Base-by-base conservation (phyloP, 2,888 invertebrate genomes). In the Folsomia candida region DNA sequence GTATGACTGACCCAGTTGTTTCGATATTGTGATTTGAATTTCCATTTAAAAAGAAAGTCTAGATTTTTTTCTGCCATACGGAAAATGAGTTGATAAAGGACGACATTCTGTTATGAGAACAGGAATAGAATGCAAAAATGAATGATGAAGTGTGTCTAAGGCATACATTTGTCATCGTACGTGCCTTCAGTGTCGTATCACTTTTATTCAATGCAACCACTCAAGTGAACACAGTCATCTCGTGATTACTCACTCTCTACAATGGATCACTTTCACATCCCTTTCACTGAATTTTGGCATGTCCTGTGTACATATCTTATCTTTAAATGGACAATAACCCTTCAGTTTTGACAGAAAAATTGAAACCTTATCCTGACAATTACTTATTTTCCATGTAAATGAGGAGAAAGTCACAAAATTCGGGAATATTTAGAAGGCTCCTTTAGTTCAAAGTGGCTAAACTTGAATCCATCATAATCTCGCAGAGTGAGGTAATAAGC, bases 171-270 rank as follows among this genome's bases (percentile, higher is more conserved):
- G 75, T 72, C 72, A 73, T 69, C 28, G 54, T 37, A 67, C 59
- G 25, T 69, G 68, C 70, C 74, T 70, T 70, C 70, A 25, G 60
- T 69, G 74, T 72, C 74, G 67, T 70, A 68, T 70, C 72, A 74
- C 70, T 72, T 74, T 74, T 74, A 74, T 74, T 69, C 68, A 25
- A 22, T 37, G 47, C 9, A 58, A 20, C 59, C 58, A 58, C 6
- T 22, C 67, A 57, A 65, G 27, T 54, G 37, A 62, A 26, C 60
- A 9, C 28, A 6, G 60, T 26, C 60, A 26, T 26, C 60, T 62
- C 29, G 62, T 27, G 29, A 62, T 62, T 62, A 24, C 59, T 59
- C 27, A 14, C 22, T 57, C 57, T n/a, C n/a, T 11, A 14, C 47
- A 47, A 47, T n/a, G n/a, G n/a, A 37, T 37, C 37, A 37, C 14